Conservation (phyloP, 1,140 invertebrate genomes). For the Danaus plexippus region DNA sequence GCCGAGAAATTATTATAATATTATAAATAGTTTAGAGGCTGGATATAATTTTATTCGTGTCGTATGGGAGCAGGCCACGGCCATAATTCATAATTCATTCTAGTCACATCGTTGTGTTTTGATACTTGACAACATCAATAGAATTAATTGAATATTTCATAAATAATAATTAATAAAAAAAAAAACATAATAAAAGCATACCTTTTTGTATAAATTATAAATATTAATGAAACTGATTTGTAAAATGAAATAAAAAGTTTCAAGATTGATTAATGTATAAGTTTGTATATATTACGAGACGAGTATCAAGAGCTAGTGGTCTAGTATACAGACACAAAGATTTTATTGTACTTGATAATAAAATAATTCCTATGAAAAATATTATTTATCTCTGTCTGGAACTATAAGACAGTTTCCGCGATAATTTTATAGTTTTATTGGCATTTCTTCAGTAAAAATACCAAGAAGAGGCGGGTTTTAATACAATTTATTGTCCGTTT, state of each 20-base stretch:
- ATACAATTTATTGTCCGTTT: constrained; percentile 54
- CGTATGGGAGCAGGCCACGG: constrained; percentile 47
- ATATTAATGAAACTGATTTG: too few species aligned
- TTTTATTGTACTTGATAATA: constrained; percentile 40
- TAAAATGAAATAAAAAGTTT: too few species aligned
- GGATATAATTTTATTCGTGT: constrained; percentile 60
- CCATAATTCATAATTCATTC: constrained; percentile 61
- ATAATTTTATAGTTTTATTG: constrained; percentile 66
- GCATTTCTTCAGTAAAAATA: constrained; percentile 44
- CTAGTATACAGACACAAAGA: constrained; percentile 16
- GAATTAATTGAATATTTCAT: neutral
- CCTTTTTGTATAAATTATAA: too few species aligned
- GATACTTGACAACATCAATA: constrained; percentile 31
- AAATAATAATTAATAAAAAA: too few species aligned
- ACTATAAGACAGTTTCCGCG: constrained; percentile 36
- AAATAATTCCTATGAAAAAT: constrained; percentile 51
- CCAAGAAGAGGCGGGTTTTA: constrained; percentile 40
- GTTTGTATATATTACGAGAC: too few species aligned
- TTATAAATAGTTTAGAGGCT: constrained; percentile 69
- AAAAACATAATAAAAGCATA: too few species aligned
- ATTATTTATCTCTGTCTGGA: constrained; percentile 37
- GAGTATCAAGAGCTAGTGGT: constrained; percentile 12
- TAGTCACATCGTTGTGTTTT: constrained; percentile 26
- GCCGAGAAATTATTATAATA: constrained; percentile 68
- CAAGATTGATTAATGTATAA: too few species aligned